Evolutionary conservation across 2,797 vertebrate genomes (phyloP).

Genomic region (Spatula clypeata): DNA sequence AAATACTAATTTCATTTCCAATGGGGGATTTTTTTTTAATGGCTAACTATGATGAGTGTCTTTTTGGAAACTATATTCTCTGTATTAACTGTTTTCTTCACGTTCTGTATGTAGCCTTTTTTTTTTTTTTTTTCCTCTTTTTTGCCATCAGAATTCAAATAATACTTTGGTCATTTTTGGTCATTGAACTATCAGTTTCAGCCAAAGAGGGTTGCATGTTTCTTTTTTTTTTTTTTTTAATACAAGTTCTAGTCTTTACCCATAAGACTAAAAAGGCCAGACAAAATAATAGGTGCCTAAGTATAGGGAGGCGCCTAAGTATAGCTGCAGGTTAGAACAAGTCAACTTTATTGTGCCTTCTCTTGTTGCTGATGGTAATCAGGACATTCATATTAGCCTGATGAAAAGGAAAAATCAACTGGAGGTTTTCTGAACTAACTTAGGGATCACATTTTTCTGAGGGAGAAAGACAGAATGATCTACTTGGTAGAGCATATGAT

Average conservation of each 20-base stretch:
- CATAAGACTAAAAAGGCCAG: background rate
- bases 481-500: slow-evolving; percentile 1
- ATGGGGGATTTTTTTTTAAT: background rate
- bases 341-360: slow-evolving; percentile 56
- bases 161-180: background rate
- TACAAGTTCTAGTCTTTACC: background rate
- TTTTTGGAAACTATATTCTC: background rate
- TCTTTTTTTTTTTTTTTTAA: background rate
- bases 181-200: background rate
- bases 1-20: background rate
- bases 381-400: slow-evolving; percentile 13
- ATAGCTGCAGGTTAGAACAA: slow-evolving; percentile 65
- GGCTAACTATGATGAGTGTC: background rate
- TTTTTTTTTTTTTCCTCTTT: background rate
- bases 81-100: background rate
- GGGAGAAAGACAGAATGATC: background rate
- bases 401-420: slow-evolving; percentile 24
- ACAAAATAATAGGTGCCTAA: slow-evolving; percentile 11
- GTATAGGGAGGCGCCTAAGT: background rate
- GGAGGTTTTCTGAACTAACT: slow-evolving; percentile 29
- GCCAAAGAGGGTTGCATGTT: background rate
- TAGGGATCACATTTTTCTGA: background rate
- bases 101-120: background rate
- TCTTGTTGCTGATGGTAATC: slow-evolving; percentile 56
- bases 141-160: background rate